Evolutionary conservation across 2,797 vertebrate species (phyloP), one percentile per base, ranked within the genome.

Genomic region (Mus caroli): DNA sequence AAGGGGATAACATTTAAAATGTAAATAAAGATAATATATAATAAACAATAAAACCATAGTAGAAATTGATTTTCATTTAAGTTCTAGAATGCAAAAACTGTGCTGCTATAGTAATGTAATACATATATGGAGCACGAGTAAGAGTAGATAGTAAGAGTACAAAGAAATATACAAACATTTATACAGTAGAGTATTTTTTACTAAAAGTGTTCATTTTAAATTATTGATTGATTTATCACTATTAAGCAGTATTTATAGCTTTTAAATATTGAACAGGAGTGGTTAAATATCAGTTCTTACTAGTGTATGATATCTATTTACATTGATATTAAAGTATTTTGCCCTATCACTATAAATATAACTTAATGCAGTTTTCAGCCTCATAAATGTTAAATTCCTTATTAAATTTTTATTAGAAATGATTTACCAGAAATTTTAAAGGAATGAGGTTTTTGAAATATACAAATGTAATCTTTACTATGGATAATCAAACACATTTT

Each of bases 121-220:
- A 14, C 8, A 9, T 64, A 3, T 22, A 19, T 40, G 6, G 5
- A 64, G 0, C 31, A 37, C 34, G 4, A 3, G 0, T 2, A 31
- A 54, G 13, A n/a, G 31, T 10, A 52, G 34, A 60, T 15, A 54
- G 14, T 54, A 54, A 54, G 14, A 54, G 54, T 17, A 54, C 14
- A 67, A 69, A 54, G 64, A 34, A 52, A n/a, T 37, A n/a, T 4
- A 37, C 3, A 26, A 71, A 37, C 34, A 67, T 67, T 34, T 67
- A 67, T 67, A 67, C 31, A 67, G 31, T 34, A n/a, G 13, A 67
- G 1, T 64, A 13, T 52, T 26, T 69, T 69, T 50, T 71, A 26
- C 52, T 73, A 40, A 67, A 67, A 83, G 0, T 60, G 46, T 82
- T 10, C 43, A 46, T 79, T 56, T 67, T 60, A 37, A 75, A 28